These are phyloP conservation scores for Natator depressus DNA, from an alignment of 2,113 vertebrate species.

Conservation along the genomic window DNA sequence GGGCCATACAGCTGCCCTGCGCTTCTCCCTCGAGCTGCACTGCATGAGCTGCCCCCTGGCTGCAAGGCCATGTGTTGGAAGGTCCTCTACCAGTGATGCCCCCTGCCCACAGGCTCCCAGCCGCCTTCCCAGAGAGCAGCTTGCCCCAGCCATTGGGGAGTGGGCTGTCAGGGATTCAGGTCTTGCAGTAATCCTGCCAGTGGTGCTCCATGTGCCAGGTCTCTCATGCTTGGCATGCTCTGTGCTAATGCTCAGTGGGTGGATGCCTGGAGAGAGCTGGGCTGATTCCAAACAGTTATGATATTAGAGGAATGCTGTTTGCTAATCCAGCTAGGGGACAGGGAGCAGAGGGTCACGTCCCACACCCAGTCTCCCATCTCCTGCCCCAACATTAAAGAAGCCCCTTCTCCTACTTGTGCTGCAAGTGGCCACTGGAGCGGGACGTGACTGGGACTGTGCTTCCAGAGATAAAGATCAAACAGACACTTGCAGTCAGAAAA, in stretches of 20 bases:
- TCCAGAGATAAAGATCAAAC: neutral
- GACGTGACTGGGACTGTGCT: neutral
- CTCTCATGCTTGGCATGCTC: neutral
- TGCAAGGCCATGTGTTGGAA: neutral
- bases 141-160: no score
- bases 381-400: neutral
- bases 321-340: neutral
- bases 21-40: no score
- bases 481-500: neutral
- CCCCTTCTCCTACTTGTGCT: no score
- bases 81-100: neutral
- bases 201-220: neutral
- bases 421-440: no score
- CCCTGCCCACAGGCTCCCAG: neutral
- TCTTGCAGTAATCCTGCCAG: neutral
- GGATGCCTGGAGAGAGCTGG: neutral
- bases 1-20: no score
- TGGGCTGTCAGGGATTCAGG: neutral
- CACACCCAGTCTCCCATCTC: neutral
- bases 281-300: neutral
- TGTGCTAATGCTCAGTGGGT: no score
- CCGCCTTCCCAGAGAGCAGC: neutral
- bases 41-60: neutral
- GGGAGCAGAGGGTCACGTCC: neutral
- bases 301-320: neutral